Conservation (phyloP, 2,888 invertebrate species). For the Orthosia incerta region DNA sequence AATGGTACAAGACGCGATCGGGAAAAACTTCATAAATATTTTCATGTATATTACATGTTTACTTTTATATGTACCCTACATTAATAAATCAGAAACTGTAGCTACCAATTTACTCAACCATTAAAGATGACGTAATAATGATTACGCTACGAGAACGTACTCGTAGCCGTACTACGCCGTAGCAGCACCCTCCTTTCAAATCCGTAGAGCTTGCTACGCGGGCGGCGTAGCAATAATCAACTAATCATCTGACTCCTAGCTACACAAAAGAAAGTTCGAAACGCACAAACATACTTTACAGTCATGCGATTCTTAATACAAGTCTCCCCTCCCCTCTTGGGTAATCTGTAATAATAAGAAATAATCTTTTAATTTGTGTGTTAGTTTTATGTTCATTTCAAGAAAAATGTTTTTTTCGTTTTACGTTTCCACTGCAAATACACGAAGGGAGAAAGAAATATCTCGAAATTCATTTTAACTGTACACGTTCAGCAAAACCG, state of each 20-base stretch:
- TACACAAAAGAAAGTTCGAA: constrained; percentile 61
- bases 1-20: background rate
- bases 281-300: constrained; percentile 56
- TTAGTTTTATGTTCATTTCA: background rate
- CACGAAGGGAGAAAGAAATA: constrained; percentile 37
- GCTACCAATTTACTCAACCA: constrained; percentile 11
- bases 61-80: background rate
- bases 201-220: constrained; percentile 67
- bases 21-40: background rate
- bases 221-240: constrained; percentile 70
- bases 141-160: constrained; percentile 39
- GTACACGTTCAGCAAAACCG: constrained; percentile 66
- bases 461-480: constrained; percentile 62
- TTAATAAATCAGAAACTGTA: background rate
- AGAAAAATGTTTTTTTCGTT: background rate
- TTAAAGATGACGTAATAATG: constrained; percentile 39
- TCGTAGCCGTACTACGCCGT: constrained; percentile 60
- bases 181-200: constrained; percentile 57
- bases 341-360: constrained; percentile 27
- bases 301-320: constrained; percentile 51
- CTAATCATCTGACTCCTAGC: constrained; percentile 59
- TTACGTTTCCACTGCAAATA: constrained; percentile 20
- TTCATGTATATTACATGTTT: constrained; percentile 4
- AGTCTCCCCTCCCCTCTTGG: constrained; percentile 45
- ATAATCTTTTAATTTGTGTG: constrained; percentile 15